Conservation (phyloP, 2,888 invertebrate genomes). For the Tiphia femorata region DNA sequence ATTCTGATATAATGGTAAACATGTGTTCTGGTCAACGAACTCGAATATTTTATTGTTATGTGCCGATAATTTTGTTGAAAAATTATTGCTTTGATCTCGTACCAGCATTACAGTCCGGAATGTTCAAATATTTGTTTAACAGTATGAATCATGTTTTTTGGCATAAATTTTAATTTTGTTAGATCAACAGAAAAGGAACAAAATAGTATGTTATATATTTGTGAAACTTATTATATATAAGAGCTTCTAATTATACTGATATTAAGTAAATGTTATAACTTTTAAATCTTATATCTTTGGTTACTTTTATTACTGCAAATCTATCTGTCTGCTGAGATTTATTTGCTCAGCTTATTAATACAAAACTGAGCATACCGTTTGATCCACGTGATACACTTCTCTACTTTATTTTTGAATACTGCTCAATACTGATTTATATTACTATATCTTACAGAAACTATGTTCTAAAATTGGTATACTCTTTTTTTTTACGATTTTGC, state of each 20-base stretch:
- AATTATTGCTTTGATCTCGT: too few species aligned
- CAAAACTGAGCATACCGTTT: too few species aligned
- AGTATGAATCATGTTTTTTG: too few species aligned
- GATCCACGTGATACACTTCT: conserved; percentile 39
- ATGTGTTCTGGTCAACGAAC: too few species aligned
- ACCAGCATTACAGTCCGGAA: too few species aligned
- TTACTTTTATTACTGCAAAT: conserved; percentile 32
- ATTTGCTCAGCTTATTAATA: not conserved
- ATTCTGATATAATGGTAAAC: too few species aligned
- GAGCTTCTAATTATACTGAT: not conserved
- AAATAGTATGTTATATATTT: not conserved
- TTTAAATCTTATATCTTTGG: conserved; percentile 30
- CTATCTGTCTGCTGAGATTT: not conserved
- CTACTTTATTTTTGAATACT: conserved; percentile 25
- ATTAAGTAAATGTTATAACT: conserved; percentile 32
- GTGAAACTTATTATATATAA: not conserved
- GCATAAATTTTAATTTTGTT: too few species aligned
- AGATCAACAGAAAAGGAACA: not conserved
- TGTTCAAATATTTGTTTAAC: too few species aligned
- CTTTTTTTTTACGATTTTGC: not conserved
- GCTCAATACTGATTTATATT: not conserved
- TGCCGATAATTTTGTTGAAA: too few species aligned
- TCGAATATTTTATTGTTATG: too few species aligned
- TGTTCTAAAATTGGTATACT: not conserved
- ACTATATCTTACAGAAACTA: not conserved